A percentile compares a stretch with the other conserved stretches of the same genome.
These are phyloP conservation scores for Callocephalon fimbriatum DNA, from an alignment of 2,113 vertebrate species.

Conservation along the genomic window DNA sequence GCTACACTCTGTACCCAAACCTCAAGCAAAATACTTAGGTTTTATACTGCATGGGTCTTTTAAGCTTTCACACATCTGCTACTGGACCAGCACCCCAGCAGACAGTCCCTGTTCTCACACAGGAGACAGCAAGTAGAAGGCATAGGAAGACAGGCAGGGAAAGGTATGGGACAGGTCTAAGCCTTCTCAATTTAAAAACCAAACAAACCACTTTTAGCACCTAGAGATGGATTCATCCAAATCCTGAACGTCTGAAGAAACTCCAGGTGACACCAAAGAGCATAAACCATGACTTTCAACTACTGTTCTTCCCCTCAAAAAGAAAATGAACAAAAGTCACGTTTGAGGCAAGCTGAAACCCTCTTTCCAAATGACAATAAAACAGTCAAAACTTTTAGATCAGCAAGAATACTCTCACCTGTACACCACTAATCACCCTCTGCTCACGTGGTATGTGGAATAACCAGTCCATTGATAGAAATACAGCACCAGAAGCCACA, in stretches of 20 bases:
- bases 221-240: not conserved
- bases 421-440: not conserved
- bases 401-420: not conserved
- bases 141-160: not conserved
- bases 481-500: not conserved
- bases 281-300: not conserved
- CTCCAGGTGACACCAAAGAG: not conserved
- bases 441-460: accelerated
- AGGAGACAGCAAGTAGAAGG: not conserved
- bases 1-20: not conserved
- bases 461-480: not conserved
- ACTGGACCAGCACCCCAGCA: not conserved
- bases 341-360: not conserved
- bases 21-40: not conserved
- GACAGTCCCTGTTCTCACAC: not conserved
- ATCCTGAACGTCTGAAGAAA: not conserved
- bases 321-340: not conserved
- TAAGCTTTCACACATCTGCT: not conserved
- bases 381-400: not conserved
- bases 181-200: not conserved
- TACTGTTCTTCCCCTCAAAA: not conserved
- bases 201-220: not conserved
- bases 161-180: not conserved
- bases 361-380: not conserved
- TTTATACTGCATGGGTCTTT: not conserved